phyloP scores from a whole-genome alignment of 2,797 vertebrate species.

The Anomalospiza imberbis region DNA sequence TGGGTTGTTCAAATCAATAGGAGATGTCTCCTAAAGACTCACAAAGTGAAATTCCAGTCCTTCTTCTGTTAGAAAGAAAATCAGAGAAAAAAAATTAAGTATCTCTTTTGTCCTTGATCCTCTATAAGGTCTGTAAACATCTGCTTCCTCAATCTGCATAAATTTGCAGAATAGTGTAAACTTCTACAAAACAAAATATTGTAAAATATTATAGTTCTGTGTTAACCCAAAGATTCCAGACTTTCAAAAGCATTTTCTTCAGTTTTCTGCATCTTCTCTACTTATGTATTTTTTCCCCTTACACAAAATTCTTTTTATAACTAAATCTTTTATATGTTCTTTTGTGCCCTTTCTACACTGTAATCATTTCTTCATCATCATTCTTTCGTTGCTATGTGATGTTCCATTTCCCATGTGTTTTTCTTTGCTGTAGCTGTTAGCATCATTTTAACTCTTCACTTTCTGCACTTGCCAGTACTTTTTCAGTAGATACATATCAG shows the following conservation, averaged over 20 bases:
- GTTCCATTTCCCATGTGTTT: neutral
- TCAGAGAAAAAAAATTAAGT: neutral
- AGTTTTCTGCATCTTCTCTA: constrained; percentile 10
- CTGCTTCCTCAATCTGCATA: neutral
- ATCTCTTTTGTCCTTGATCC: neutral
- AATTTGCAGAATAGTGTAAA: neutral
- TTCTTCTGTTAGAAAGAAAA: neutral
- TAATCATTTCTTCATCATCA: constrained; percentile 46
- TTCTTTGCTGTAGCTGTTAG: constrained; percentile 46
- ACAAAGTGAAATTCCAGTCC: neutral
- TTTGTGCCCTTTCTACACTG: constrained; percentile 40
- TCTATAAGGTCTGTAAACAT: neutral
- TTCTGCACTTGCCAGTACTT: neutral
- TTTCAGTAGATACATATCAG: neutral
- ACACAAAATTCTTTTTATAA: constrained; percentile 44
- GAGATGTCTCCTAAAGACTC: neutral
- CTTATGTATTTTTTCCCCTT: constrained; percentile 35
- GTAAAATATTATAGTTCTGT: neutral
- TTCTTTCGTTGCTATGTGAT: constrained; percentile 29
- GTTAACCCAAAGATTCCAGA: neutral
- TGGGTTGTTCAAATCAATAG: neutral
- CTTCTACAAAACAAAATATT: neutral
- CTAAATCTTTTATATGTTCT: constrained; percentile 30
- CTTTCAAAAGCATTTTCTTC: constrained; percentile 17
- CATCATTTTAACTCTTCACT: constrained; percentile 43